A percentile compares a stretch with the other conserved stretches of the same genome.
phyloP scores from a whole-genome alignment of 2,888 invertebrate species.

The Nezara viridula region DNA sequence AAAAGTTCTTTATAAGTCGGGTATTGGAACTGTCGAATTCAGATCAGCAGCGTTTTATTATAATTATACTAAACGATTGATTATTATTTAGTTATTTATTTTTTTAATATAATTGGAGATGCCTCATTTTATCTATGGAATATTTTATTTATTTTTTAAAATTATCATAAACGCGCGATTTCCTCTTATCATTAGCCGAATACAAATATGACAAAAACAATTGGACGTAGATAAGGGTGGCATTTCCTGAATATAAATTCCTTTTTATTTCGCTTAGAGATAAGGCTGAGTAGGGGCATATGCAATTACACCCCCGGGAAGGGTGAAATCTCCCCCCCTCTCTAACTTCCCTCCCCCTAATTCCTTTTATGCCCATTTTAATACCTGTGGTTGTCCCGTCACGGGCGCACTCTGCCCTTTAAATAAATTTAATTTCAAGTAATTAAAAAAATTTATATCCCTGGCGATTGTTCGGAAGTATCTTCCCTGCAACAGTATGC shows the following conservation, averaged over 20 bases:
- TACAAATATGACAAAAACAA: slow-evolving; percentile 12
- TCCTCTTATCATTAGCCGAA: not conserved
- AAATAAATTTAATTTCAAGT: not conserved
- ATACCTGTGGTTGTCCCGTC: slow-evolving; percentile 17
- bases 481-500: not conserved
- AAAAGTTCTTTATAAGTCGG: too few species aligned
- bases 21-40: too few species aligned
- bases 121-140: too few species aligned
- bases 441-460: slow-evolving; percentile 8
- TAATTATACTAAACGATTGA: too few species aligned
- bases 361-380: slow-evolving; percentile 38
- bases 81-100: too few species aligned
- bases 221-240: not conserved
- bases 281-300: slow-evolving; percentile 38
- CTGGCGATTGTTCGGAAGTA: not conserved
- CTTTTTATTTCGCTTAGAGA: slow-evolving; percentile 6
- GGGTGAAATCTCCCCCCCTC: not conserved
- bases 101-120: too few species aligned
- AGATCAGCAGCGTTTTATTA: too few species aligned
- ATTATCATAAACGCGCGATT: not conserved
- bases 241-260: slow-evolving; percentile 16
- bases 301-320: slow-evolving; percentile 17
- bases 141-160: not conserved
- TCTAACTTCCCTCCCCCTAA: not conserved
- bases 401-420: not conserved